Evolutionary conservation across 2,113 vertebrate species (phyloP).

Genomic region (Hippotragus niger): DNA sequence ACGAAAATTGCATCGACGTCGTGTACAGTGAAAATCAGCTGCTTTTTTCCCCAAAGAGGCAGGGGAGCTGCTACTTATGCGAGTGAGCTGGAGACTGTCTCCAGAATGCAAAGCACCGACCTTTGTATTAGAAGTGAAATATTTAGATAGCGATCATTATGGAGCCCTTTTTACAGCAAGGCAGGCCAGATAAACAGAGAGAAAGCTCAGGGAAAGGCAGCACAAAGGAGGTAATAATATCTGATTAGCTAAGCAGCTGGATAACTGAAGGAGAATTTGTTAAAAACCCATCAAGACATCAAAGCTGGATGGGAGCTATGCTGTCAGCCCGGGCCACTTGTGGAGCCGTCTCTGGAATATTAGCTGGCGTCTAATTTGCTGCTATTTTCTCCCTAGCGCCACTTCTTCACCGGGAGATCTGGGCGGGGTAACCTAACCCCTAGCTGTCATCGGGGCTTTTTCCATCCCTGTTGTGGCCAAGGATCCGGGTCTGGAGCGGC

Average conservation of each 20-base stretch:
- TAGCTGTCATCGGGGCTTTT: not conserved
- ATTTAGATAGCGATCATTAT: constrained; percentile 80
- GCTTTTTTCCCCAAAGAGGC: constrained; percentile 68
- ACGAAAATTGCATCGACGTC: constrained; percentile 21
- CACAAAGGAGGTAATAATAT: constrained; percentile 79
- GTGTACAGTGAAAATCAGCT: constrained; percentile 58
- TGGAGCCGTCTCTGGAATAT: not conserved
- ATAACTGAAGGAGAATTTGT: constrained; percentile 76
- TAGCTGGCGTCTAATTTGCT: not conserved
- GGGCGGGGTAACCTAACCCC: not conserved
- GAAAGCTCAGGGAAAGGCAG: constrained; percentile 59
- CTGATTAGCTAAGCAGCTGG: constrained; percentile 81
- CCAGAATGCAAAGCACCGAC: constrained; percentile 70
- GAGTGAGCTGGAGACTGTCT: constrained; percentile 69
- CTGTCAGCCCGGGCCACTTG: constrained; percentile 35
- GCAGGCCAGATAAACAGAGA: constrained; percentile 72
- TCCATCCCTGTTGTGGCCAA: not conserved
- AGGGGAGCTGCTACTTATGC: constrained; percentile 54
- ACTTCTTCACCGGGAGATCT: not conserved
- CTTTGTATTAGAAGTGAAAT: constrained; percentile 80
- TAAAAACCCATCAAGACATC: constrained; percentile 75
- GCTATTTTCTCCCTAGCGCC: not conserved
- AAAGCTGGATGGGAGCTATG: constrained; percentile 62
- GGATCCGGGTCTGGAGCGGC: not conserved
- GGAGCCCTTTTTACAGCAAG: constrained; percentile 73